Evolutionary conservation across 1,140 invertebrate species (phyloP).

Genomic region (Bombus superbus): DNA sequence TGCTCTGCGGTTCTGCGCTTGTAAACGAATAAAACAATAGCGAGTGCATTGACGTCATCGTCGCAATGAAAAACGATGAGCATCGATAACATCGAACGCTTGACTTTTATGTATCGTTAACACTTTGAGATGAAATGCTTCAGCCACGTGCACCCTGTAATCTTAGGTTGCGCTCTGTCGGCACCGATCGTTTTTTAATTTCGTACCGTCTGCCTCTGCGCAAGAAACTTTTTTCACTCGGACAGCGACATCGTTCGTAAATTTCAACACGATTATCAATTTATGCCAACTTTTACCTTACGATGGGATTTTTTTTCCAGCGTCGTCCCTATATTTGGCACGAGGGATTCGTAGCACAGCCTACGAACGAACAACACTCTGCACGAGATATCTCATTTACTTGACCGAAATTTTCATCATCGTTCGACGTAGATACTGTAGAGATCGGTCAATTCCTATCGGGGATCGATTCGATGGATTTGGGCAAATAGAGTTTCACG

Average conservation of each 20-base stretch:
- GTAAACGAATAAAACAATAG: slow-evolving; percentile 59
- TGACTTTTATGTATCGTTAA: slow-evolving; percentile 45
- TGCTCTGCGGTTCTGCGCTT: neutral
- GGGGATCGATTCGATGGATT: neutral
- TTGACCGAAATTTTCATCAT: neutral
- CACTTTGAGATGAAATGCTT: slow-evolving; percentile 7
- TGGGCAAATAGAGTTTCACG: neutral
- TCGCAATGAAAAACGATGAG: slow-evolving; percentile 42
- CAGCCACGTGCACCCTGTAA: neutral
- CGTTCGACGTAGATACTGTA: neutral
- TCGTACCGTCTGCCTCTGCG: neutral
- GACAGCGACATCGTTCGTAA: too few species aligned
- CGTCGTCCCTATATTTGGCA: too few species aligned
- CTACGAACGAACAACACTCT: too few species aligned
- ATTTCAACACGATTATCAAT: too few species aligned
- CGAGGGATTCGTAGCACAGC: too few species aligned
- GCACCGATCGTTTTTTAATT: neutral
- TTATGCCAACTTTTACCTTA: too few species aligned
- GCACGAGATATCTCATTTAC: neutral
- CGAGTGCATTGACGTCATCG: slow-evolving; percentile 51
- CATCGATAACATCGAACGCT: slow-evolving; percentile 23
- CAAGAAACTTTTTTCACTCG: neutral
- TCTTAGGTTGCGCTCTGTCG: neutral
- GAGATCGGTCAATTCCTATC: too few species aligned
- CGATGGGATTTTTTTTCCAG: too few species aligned